phyloP scores from a whole-genome alignment of 2,113 vertebrate genomes.

The Saccopteryx bilineata region DNA sequence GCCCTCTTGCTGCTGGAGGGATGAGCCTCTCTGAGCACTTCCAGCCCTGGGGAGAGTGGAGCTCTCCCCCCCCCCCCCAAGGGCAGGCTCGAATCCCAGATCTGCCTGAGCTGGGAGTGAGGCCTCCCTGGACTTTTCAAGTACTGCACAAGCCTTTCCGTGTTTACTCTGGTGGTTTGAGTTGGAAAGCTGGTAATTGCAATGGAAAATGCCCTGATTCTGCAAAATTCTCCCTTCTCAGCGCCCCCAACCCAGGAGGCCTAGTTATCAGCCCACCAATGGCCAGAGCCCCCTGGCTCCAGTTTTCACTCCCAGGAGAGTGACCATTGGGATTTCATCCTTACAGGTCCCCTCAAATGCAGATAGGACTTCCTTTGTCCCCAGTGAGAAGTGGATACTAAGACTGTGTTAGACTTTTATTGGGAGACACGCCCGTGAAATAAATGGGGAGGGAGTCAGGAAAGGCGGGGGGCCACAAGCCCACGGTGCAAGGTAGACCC shows the following conservation, averaged over 20 bases:
- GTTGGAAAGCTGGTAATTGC: not conserved
- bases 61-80: no score
- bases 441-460: not conserved
- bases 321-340: no score
- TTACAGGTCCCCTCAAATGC: not conserved
- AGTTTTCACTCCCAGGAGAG: not conserved
- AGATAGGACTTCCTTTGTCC: not conserved
- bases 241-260: no score
- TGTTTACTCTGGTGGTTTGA: not conserved
- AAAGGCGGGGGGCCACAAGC: not conserved
- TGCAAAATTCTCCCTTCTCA: not conserved
- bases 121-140: no score
- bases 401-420: not conserved
- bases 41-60: rapidly evolving
- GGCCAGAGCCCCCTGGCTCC: not conserved
- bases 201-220: not conserved
- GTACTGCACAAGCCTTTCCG: not conserved
- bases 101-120: not conserved
- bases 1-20: not conserved
- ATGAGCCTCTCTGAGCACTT: no score
- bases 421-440: not conserved
- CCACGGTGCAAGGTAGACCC: no score
- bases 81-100: rapidly evolving
- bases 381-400: not conserved
- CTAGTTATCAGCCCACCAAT: not conserved